Conservation (phyloP, 2,113 vertebrate genomes). For the Procavia capensis region DNA sequence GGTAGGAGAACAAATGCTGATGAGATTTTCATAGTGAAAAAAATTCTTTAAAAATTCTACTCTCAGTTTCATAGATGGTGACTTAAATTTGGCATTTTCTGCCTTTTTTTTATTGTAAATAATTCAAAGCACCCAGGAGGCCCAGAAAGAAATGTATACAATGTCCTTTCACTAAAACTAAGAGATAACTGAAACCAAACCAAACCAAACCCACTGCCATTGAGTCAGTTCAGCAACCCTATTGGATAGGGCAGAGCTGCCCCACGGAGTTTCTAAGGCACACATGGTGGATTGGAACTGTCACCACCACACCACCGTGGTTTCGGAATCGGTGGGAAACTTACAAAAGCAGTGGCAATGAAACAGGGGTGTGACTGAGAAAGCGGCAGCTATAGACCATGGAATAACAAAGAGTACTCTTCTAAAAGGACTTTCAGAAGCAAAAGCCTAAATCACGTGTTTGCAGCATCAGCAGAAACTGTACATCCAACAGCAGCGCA, state of each 20-base stretch:
- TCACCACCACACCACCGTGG: no score
- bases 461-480: neutral
- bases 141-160: neutral
- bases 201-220: no score
- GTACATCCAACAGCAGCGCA: neutral
- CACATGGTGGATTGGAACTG: no score
- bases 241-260: no score
- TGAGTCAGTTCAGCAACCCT: no score
- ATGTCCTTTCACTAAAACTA: neutral
- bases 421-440: neutral
- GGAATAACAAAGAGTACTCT: neutral
- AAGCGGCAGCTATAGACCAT: rapidly evolving
- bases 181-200: neutral
- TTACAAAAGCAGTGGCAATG: neutral
- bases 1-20: neutral
- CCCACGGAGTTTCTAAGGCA: no score
- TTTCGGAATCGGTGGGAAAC: neutral
- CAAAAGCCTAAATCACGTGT: neutral
- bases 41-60: neutral
- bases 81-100: neutral
- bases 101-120: conserved; percentile 17
- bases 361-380: neutral
- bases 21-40: neutral
- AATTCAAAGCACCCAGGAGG: neutral
- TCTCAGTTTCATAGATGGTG: neutral